These are phyloP conservation scores for Noctilio leporinus DNA, from an alignment of 2,113 vertebrate genomes.

Conservation along the genomic window DNA sequence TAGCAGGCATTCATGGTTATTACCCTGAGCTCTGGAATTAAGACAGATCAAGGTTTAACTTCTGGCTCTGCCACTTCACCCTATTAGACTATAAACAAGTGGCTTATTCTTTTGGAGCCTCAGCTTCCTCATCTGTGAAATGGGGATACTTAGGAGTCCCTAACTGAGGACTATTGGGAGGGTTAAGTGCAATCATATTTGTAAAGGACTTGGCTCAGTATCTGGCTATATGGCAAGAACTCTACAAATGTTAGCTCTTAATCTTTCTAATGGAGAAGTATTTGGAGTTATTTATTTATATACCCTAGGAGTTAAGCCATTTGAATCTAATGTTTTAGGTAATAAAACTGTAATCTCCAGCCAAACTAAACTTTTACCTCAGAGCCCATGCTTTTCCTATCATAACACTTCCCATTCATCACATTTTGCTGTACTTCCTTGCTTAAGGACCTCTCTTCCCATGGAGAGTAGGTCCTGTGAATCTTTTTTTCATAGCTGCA, in stretches of 20 bases:
- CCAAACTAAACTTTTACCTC: not conserved
- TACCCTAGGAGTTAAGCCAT: not conserved
- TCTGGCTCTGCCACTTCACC: not conserved
- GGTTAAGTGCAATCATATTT: not conserved
- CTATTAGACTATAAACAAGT: not conserved
- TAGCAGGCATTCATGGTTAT: not conserved
- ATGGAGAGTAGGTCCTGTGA: not conserved
- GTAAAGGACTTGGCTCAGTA: not conserved
- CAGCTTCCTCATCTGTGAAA: not conserved
- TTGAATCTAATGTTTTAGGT: not conserved
- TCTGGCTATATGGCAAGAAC: not conserved
- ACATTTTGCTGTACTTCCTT: not conserved
- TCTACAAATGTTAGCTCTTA: not conserved
- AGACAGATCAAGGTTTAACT: not conserved
- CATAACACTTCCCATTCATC: not conserved
- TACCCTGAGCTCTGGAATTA: not conserved
- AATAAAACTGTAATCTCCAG: not conserved
- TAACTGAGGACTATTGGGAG: not conserved
- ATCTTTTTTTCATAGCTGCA: not conserved
- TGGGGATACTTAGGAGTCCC: not conserved
- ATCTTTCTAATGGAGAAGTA: not conserved
- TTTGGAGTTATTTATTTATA: constrained; percentile 7
- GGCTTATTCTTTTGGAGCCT: not conserved
- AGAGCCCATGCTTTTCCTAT: not conserved
- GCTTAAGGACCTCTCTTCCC: not conserved